phyloP scores from a whole-genome alignment of 2,888 invertebrate genomes.

The Trachelus troglodyta region DNA sequence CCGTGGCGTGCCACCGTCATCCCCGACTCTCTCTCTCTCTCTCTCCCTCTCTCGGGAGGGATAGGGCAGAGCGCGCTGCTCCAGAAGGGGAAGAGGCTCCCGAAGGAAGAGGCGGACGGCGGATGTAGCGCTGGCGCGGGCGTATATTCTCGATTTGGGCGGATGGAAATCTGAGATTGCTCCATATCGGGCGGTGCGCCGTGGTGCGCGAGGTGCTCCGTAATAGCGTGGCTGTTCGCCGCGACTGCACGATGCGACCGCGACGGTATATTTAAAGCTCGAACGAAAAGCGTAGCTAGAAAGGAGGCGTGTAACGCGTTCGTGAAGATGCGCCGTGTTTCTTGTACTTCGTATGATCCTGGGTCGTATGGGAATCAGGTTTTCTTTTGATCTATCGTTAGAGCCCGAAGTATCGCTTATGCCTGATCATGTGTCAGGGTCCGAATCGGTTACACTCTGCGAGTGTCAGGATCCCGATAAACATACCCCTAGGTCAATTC shows the following conservation, averaged over 20 bases:
- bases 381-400: neutral
- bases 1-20: slow-evolving; percentile 43
- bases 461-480: neutral
- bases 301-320: slow-evolving; percentile 4
- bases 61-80: neutral
- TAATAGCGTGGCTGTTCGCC: slow-evolving; percentile 48
- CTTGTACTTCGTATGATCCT: neutral
- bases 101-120: neutral
- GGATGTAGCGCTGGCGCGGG: slow-evolving; percentile 54
- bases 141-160: slow-evolving; percentile 75
- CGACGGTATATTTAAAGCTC: slow-evolving; percentile 60
- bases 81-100: neutral
- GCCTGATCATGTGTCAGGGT: neutral
- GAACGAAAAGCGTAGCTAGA: slow-evolving; percentile 21
- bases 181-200: slow-evolving; percentile 74
- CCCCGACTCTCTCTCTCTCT: slow-evolving; percentile 31
- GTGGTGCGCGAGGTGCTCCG: slow-evolving; percentile 53
- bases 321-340: slow-evolving; percentile 10
- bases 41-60: slow-evolving; percentile 17
- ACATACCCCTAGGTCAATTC: neutral
- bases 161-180: slow-evolving; percentile 77
- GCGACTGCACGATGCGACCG: slow-evolving; percentile 38
- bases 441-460: neutral
- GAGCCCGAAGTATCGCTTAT: neutral
- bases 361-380: neutral